A percentile compares a stretch with the other conserved stretches of the same genome.
These are phyloP conservation scores for Nomada fabriciana DNA, from an alignment of 2,888 invertebrate genomes.

Conservation along the genomic window DNA sequence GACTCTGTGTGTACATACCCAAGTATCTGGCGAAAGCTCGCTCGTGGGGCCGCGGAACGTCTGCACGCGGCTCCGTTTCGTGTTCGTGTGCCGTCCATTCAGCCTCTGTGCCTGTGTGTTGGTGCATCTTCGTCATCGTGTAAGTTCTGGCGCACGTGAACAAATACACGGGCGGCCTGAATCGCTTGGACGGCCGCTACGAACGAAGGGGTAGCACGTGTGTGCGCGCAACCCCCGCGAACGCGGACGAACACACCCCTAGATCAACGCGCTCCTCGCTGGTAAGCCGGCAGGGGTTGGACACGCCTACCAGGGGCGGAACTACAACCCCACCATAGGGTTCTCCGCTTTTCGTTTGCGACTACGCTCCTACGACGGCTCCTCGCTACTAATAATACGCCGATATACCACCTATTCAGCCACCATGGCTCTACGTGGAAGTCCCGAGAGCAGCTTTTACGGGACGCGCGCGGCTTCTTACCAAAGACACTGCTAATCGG, in stretches of 20 bases:
- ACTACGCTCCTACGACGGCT: conserved; percentile 65
- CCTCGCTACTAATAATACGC: conserved; percentile 80
- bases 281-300: conserved; percentile 71
- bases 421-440: conserved; percentile 80
- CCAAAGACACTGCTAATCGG: conserved; percentile 69
- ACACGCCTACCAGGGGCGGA: conserved; percentile 78
- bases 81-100: conserved; percentile 68
- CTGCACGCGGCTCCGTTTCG: conserved; percentile 65
- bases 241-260: conserved; percentile 68
- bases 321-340: conserved; percentile 69
- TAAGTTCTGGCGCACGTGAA: conserved; percentile 40
- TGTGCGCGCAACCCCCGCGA: conserved; percentile 69
- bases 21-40: conserved; percentile 77
- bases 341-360: conserved; percentile 57
- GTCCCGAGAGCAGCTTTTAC: conserved; percentile 73
- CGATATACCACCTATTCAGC: conserved; percentile 81
- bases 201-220: conserved; percentile 66
- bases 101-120: conserved; percentile 27
- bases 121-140: conserved; percentile 45
- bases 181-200: conserved; percentile 46
- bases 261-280: conserved; percentile 72
- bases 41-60: conserved; percentile 73
- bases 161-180: conserved; percentile 16
- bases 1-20: conserved; percentile 75
- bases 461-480: conserved; percentile 70